A percentile compares a stretch with the other conserved stretches of the same genome.
phyloP scores from a whole-genome alignment of 2,797 vertebrate species.

The Bryconaethiops microstoma region DNA sequence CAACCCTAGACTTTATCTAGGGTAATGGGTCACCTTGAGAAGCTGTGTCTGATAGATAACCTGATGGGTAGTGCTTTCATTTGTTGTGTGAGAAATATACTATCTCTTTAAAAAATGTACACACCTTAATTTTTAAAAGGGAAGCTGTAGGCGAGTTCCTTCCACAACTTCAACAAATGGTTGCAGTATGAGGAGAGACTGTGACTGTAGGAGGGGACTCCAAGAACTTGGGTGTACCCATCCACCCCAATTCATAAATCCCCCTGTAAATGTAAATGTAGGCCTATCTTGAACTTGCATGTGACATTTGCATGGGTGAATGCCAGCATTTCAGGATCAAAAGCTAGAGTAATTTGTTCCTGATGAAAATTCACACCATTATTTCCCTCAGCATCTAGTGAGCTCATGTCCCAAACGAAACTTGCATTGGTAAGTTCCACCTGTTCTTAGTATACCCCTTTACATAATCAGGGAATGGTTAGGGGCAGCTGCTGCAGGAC shows the following conservation, averaged over 20 bases:
- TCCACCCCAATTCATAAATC: background rate
- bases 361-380: background rate
- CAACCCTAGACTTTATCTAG: too few species aligned
- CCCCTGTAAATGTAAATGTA: background rate
- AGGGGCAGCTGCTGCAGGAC: slow-evolving; percentile 26
- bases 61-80: too few species aligned
- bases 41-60: too few species aligned
- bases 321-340: background rate
- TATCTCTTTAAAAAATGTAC: too few species aligned
- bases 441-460: slow-evolving; percentile 53
- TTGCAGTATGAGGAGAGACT: background rate
- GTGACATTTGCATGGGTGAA: background rate
- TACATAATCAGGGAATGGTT: slow-evolving; percentile 20
- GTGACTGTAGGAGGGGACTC: background rate
- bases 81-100: too few species aligned
- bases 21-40: too few species aligned
- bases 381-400: background rate
- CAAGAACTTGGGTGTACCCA: background rate
- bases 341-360: background rate
- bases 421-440: slow-evolving; percentile 34
- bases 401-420: background rate
- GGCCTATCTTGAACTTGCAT: background rate
- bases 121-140: too few species aligned
- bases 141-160: too few species aligned
- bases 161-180: too few species aligned